Conservation (phyloP, 2,113 vertebrate genomes). For the Podocnemis expansa region DNA sequence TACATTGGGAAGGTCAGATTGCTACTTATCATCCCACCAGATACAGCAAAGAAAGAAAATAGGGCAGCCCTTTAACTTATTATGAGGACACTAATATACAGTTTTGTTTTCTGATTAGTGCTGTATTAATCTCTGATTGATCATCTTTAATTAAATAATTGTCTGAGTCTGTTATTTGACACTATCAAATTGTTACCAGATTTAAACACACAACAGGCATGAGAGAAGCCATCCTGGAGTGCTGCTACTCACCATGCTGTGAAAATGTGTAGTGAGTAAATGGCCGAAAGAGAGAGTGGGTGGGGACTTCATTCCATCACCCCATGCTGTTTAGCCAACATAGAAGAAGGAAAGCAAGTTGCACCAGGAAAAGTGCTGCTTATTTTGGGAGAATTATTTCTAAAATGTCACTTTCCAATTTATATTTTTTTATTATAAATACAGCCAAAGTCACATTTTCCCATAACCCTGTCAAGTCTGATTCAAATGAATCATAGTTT, state of each 20-base stretch:
- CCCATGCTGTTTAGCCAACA: background rate
- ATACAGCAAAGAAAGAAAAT: background rate
- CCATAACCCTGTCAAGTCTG: background rate
- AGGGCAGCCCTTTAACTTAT: background rate
- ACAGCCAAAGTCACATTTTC: rapidly evolving
- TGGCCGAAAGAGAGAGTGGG: background rate
- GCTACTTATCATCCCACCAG: background rate
- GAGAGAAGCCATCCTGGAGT: background rate
- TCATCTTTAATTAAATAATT: background rate
- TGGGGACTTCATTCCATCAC: background rate
- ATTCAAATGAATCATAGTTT: background rate
- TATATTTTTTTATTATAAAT: background rate
- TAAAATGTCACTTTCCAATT: background rate
- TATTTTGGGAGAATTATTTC: background rate
- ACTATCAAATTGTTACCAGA: background rate
- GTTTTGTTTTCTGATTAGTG: background rate
- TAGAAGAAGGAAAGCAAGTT: background rate
- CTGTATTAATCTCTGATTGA: background rate
- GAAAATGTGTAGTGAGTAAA: background rate
- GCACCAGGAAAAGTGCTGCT: background rate
- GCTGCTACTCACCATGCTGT: background rate
- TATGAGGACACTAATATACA: background rate
- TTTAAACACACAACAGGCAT: background rate
- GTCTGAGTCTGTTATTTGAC: background rate
- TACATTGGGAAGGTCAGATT: background rate